Percentiles rank a stretch among this genome's conserved stretches.
Conservation (phyloP, 2,888 invertebrate species). For the Troides aeacus region DNA sequence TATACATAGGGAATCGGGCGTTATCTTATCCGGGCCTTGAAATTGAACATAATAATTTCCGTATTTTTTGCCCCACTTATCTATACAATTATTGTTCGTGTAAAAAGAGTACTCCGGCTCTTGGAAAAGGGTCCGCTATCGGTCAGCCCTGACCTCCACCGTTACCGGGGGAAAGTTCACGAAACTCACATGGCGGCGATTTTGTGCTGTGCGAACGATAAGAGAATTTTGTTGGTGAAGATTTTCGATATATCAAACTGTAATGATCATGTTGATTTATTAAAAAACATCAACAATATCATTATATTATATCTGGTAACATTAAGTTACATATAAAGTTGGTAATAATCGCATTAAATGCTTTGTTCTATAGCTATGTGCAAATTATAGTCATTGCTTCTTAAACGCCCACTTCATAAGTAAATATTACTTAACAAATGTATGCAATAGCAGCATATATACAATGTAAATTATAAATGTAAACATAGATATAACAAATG, state of each 20-base stretch:
- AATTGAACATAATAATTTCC: slow-evolving; percentile 2
- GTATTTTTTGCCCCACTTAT: slow-evolving; percentile 27
- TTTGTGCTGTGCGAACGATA: slow-evolving; percentile 38
- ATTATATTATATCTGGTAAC: too few species aligned
- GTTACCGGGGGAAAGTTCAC: slow-evolving; percentile 42
- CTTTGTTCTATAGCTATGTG: too few species aligned
- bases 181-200: slow-evolving; percentile 28
- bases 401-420: too few species aligned
- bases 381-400: too few species aligned
- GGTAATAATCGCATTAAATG: too few species aligned
- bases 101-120: slow-evolving; percentile 32
- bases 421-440: too few species aligned
- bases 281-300: too few species aligned
- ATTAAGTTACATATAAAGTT: too few species aligned
- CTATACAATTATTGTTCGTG: slow-evolving; percentile 30
- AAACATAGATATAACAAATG: too few species aligned
- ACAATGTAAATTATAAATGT: too few species aligned
- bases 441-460: too few species aligned
- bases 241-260: background rate
- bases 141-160: slow-evolving; percentile 41
- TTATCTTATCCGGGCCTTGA: slow-evolving; percentile 7
- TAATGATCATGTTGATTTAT: too few species aligned
- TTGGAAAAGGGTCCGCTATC: slow-evolving; percentile 39
- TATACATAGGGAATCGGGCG: background rate
- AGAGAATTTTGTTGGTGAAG: slow-evolving; percentile 33